Percentiles rank a stretch among this genome's conserved stretches.
Conservation (phyloP, 2,113 vertebrate genomes). For the Sturnus vulgaris region DNA sequence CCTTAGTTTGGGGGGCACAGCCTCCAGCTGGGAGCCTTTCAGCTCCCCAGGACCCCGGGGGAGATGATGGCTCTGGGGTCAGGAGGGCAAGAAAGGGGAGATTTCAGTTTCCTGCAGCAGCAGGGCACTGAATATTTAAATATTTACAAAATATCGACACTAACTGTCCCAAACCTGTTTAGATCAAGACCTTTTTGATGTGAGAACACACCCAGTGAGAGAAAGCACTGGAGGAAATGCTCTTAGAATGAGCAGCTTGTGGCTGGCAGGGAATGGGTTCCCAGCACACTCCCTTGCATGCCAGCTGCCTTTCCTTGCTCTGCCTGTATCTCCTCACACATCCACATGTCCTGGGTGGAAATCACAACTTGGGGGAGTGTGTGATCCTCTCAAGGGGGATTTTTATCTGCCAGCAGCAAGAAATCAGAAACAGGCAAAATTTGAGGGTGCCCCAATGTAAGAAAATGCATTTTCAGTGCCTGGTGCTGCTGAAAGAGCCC, state of each 20-base stretch:
- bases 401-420: neutral
- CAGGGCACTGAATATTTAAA: neutral
- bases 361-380: neutral
- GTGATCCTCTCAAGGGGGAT: neutral
- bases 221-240: neutral
- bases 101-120: neutral
- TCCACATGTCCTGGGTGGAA: neutral
- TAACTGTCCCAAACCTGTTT: neutral
- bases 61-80: neutral
- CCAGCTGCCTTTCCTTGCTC: neutral
- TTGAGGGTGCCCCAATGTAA: neutral
- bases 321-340: neutral
- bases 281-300: neutral
- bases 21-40: neutral
- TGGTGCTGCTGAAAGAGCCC: neutral
- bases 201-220: neutral
- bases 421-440: neutral
- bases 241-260: neutral
- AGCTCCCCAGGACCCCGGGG: rapidly evolving
- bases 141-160: neutral
- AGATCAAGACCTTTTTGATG: neutral
- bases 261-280: neutral
- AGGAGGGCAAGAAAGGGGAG: neutral
- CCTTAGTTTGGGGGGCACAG: neutral
- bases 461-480: neutral